A percentile compares a stretch with the other conserved stretches of the same genome.
phyloP scores from a whole-genome alignment of 2,888 invertebrate species.

The Plutella xylostella region DNA sequence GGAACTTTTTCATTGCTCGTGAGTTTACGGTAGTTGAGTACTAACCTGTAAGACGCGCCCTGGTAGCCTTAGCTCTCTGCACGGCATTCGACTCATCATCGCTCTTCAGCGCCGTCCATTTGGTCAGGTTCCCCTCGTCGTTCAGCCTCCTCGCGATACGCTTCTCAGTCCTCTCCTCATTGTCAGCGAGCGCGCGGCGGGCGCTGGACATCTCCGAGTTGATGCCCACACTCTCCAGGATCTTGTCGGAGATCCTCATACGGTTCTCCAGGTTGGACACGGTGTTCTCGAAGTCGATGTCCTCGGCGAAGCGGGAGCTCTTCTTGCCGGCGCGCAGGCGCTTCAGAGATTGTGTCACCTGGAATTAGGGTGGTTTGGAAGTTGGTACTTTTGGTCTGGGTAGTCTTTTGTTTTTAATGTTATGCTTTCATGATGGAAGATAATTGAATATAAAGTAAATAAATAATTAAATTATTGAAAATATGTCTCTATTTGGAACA shows the following conservation, averaged over 20 bases:
- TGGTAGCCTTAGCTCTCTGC: conserved; percentile 73
- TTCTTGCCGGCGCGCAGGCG: conserved; percentile 73
- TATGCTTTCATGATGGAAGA: too few species aligned
- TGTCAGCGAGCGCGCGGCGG: conserved; percentile 55
- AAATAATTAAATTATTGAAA: too few species aligned
- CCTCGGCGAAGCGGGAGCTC: conserved; percentile 70
- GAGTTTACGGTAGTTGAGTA: too few species aligned
- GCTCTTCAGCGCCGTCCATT: conserved; percentile 73
- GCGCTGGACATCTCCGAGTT: conserved; percentile 63
- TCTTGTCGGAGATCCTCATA: conserved; percentile 73
- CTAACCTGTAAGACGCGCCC: conserved; percentile 76
- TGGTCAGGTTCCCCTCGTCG: conserved; percentile 61
- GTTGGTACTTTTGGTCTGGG: too few species aligned
- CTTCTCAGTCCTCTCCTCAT: conserved; percentile 60
- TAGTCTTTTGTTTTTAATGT: too few species aligned
- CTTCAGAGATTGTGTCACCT: conserved; percentile 71
- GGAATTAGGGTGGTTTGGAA: too few species aligned
- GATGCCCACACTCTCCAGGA: conserved; percentile 73
- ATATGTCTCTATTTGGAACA: too few species aligned
- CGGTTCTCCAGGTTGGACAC: conserved; percentile 69
- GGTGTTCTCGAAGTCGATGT: conserved; percentile 73
- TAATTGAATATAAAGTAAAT: too few species aligned
- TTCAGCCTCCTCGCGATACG: conserved; percentile 49
- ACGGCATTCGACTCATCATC: conserved; percentile 69
- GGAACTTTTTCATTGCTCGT: too few species aligned